Base-by-base conservation (phyloP, 2,113 vertebrate genomes). In the cattle (Bos taurus) region DNA sequence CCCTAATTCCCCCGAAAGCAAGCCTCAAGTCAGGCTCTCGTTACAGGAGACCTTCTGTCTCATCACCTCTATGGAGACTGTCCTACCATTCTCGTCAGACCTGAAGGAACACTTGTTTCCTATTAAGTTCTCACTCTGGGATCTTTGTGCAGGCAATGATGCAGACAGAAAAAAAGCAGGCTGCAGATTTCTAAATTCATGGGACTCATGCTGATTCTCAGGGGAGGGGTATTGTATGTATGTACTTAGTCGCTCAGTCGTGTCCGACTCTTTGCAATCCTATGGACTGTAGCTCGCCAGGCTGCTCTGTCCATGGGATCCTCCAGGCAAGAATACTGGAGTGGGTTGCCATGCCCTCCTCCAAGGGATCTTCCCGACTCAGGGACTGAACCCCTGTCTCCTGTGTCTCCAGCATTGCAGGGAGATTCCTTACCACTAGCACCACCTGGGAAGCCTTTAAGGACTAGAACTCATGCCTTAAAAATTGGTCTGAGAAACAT, bases 161-260 rank as follows among this genome's bases (percentile, higher is more conserved):
- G 17, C 33, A n/a, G 28, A 62, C 81, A 81, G n/a, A 11, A 36
- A 64, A 36, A 89, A 80, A 50, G n/a, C 59, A 86, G 40, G 33
- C 19, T 48, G 50, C 71, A 50, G 21, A n/a, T 19, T 57, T 94
- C 46, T 36, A 50, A 94, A 16, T 46, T 36, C 74, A 11, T 60
- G 36, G 80, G 11, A 43, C 16, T 92, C 43, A 36, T 64, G 6
- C 17, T 4, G 8, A 6, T 48, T 92, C 14, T 93, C 85, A 36
- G 15, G 26, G 23, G 19, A 71, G 16, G 4, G 4, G 19, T 23
- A 71, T 71, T n/a, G 17, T 71, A 12, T 40, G 19, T 23, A 40
- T 0, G 10, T 12, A 11, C n/a, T 74, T 25, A 74, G n/a, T 71
- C 0, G 0, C n/a, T 71, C 17, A 71, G 64, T 71, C 1, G 0